Conservation (phyloP, 2,797 vertebrate species). For the Malacoctenus gilli region DNA sequence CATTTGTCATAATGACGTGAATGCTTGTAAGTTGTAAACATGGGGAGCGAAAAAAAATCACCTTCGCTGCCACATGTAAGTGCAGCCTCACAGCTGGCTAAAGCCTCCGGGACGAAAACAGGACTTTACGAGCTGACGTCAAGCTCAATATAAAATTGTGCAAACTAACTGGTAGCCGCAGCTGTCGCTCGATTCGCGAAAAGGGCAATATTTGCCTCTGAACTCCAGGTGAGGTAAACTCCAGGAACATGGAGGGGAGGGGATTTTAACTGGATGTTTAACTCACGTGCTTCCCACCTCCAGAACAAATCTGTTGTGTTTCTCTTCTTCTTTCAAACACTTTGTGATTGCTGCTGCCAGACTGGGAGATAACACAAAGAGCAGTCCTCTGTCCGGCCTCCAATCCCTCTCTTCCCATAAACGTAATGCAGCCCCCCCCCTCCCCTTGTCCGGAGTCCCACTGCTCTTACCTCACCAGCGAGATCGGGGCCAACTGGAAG, state of each 20-base stretch:
- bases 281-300: too few species aligned
- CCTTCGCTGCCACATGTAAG: background rate
- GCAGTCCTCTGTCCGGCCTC: conserved; percentile 62
- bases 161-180: background rate
- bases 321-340: conserved; percentile 8
- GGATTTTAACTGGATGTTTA: too few species aligned
- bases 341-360: conserved; percentile 21
- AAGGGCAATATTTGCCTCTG: too few species aligned
- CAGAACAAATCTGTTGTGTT: too few species aligned
- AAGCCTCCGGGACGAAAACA: background rate
- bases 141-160: background rate
- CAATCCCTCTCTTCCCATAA: conserved; percentile 60
- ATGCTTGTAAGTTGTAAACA: background rate
- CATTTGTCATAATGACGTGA: background rate
- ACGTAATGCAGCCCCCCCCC: conserved; percentile 54
- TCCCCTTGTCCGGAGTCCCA: conserved; percentile 71
- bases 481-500: conserved; percentile 79
- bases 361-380: conserved; percentile 46
- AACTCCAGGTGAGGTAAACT: too few species aligned
- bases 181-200: background rate
- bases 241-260: too few species aligned
- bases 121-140: conserved; percentile 5
- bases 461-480: conserved; percentile 76
- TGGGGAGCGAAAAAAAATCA: background rate
- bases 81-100: conserved; percentile 5